A percentile compares a stretch with the other conserved stretches of the same genome.
Conservation (phyloP, 2,113 vertebrate genomes). For the Prinia subflava region DNA sequence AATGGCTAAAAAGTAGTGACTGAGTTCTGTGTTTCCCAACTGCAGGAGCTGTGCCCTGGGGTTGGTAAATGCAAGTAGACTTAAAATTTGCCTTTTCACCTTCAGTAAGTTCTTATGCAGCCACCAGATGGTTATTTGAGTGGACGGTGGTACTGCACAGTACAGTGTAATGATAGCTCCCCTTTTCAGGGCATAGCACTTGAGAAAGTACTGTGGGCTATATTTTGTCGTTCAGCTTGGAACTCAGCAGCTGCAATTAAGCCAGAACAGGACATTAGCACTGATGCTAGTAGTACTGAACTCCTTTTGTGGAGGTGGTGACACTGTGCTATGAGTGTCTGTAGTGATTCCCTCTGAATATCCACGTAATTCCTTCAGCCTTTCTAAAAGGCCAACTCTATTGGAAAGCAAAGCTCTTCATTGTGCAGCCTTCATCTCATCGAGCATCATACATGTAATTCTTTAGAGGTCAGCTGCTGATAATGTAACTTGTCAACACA, state of each 20-base stretch:
- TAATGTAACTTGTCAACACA: background rate
- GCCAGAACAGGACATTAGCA: background rate
- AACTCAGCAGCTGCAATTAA: background rate
- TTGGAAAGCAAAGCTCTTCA: background rate
- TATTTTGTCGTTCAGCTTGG: background rate
- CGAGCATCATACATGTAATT: background rate
- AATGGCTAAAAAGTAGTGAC: background rate
- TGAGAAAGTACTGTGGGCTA: background rate
- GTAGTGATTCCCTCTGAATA: background rate
- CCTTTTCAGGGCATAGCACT: rapidly evolving
- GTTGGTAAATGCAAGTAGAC: background rate
- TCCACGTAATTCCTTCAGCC: background rate
- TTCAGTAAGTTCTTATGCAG: background rate
- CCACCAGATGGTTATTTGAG: background rate
- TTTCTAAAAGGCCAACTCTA: background rate
- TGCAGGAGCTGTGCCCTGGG: background rate
- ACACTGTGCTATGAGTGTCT: background rate
- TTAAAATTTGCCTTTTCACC: background rate
- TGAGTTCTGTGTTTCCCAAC: background rate
- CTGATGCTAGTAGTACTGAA: background rate
- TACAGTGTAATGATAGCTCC: background rate
- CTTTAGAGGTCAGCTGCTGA: background rate
- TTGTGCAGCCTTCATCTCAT: background rate
- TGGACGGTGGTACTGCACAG: background rate
- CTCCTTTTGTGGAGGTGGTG: background rate